phyloP scores from a whole-genome alignment of 2,888 invertebrate genomes.

The Drepana falcataria region DNA sequence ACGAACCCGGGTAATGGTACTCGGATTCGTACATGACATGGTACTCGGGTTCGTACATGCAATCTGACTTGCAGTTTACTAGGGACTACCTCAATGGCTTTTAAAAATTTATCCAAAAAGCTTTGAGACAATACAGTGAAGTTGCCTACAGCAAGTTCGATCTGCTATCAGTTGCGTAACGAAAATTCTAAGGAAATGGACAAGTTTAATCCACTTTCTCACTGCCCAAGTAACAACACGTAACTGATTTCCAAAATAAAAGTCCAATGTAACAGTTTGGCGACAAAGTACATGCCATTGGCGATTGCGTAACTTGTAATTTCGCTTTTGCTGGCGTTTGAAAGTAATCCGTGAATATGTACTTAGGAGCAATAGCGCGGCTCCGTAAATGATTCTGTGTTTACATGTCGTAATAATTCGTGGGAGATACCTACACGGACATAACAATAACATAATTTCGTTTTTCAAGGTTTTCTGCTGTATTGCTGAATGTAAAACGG shows the following conservation, averaged over 20 bases:
- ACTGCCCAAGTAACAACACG: conserved; percentile 27
- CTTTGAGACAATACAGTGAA: not conserved
- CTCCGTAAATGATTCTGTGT: conserved; percentile 3
- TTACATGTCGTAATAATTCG: not conserved
- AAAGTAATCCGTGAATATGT: conserved; percentile 32
- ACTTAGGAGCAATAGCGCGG: conserved; percentile 8
- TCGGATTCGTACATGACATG: too few species aligned
- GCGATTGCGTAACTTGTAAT: conserved; percentile 38
- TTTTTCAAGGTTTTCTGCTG: not conserved
- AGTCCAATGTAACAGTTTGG: conserved; percentile 19
- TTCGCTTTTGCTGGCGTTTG: conserved; percentile 36
- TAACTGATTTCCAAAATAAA: conserved; percentile 11
- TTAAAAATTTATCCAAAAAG: not conserved
- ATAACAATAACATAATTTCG: not conserved
- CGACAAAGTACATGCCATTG: conserved; percentile 27
- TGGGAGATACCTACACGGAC: not conserved
- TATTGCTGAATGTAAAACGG: not conserved
- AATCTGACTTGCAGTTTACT: too few species aligned
- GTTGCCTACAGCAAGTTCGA: not conserved
- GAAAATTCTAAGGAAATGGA: conserved; percentile 34
- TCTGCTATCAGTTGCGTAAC: conserved; percentile 25
- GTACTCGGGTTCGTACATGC: too few species aligned
- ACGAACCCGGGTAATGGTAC: too few species aligned
- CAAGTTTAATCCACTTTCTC: conserved; percentile 51
- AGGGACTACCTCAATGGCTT: too few species aligned